Evolutionary conservation across 2,113 vertebrate species (phyloP), one percentile per base, ranked within the genome.

Genomic region (Hippocampus zosterae): DNA sequence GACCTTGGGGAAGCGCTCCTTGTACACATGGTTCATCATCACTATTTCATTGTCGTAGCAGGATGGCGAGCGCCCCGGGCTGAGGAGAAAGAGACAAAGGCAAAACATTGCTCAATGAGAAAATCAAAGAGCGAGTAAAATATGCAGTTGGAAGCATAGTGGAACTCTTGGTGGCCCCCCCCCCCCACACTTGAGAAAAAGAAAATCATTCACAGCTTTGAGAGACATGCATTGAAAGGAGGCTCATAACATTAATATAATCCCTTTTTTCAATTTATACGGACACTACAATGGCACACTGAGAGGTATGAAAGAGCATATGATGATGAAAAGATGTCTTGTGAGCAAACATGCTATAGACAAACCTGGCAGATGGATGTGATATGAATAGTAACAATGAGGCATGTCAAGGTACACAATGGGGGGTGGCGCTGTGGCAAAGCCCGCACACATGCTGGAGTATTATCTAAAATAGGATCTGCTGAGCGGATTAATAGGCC

Each of bases 1-100:
- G 88, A 98, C 96, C 95, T 98, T 97, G 46, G 95, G 96, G 84
- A 98, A 97, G 60, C 96, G 90, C 75, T 97, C 96, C 89, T 96
- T 96, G 89, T 97, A 98, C 80, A 97, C 95, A 69, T 97, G 95
- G 91, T 97, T 97, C 95, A 96, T 97, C 94, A 97, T 96, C 85
- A 95, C 92, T 66, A 97, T 97, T 90, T 98, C 96, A 68, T 97
- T 97, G 91, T 98, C 96, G 50, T 95, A 94, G 85, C 94, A 95
- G 78, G 94, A 95, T 71, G 95, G 94, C 8, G 95, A 95, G 71
- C 94, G 93, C 75, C 95, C 95, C 1, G 95, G 94, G 85, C 95
- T 96, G 89, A 37, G 73, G 64, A 74, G 78, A 88, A 68, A 87
- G 80, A 87, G 75, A 81, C 65, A 80, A 56, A 85, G 60, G 7